A percentile compares a stretch with the other conserved stretches of the same genome.
These are phyloP conservation scores for Noctuana brunneofusca DNA, from an alignment of 2,888 invertebrate species.

Conservation along the genomic window DNA sequence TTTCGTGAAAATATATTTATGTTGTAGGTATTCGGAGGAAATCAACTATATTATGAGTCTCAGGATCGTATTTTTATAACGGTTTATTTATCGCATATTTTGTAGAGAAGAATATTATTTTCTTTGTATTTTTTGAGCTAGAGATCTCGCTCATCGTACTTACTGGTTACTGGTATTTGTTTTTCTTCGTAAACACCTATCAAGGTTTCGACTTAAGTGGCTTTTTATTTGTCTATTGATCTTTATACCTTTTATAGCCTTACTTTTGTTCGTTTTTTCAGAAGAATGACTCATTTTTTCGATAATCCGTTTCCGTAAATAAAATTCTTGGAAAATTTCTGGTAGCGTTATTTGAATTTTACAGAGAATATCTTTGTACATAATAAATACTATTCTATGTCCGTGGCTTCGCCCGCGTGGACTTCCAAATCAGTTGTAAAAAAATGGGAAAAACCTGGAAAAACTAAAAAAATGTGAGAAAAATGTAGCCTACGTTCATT, in stretches of 20 bases:
- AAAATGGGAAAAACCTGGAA: no score
- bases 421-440: no score
- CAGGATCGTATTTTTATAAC: neutral
- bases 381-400: no score
- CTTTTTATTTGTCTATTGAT: neutral
- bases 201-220: neutral
- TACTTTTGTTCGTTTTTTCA: no score
- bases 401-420: no score
- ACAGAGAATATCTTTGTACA: no score
- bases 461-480: no score
- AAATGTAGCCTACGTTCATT: no score
- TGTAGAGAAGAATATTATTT: neutral
- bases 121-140: neutral
- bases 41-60: constrained; percentile 26
- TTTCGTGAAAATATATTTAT: constrained; percentile 32
- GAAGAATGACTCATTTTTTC: neutral
- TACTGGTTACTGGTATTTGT: neutral
- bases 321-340: no score
- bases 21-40: constrained; percentile 31
- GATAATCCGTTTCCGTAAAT: neutral
- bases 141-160: neutral
- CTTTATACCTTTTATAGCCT: neutral
- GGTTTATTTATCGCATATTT: constrained; percentile 11
- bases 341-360: no score
- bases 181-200: neutral